Conservation (phyloP, 1,140 invertebrate genomes). For the Orius laevigatus region DNA sequence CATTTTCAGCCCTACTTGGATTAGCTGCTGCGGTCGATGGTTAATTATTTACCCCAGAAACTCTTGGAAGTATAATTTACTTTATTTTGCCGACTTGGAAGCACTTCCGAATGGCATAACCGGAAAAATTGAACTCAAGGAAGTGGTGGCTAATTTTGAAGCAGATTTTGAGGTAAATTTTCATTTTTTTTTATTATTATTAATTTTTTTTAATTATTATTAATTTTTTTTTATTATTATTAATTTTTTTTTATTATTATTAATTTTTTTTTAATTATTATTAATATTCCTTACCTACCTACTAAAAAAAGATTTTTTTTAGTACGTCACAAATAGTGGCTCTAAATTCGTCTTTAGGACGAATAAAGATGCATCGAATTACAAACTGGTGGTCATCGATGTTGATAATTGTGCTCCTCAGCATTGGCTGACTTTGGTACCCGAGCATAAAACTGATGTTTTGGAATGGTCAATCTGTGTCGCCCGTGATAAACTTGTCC, state of each 20-base stretch:
- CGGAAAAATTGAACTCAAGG: conserved; percentile 47
- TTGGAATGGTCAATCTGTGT: conserved; percentile 76
- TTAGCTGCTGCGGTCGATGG: conserved; percentile 86
- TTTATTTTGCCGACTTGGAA: conserved; percentile 65
- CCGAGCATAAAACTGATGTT: conserved; percentile 74
- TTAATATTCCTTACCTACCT: too few species aligned
- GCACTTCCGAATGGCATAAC: conserved; percentile 34
- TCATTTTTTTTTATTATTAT: too few species aligned
- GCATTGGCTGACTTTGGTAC: conserved; percentile 73
- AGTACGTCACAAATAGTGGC: conserved; percentile 86
- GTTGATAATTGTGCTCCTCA: conserved; percentile 57
- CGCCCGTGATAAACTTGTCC: conserved; percentile 66
- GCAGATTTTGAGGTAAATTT: conserved; percentile 85
- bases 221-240: too few species aligned
- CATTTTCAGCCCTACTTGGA: conserved; percentile 58
- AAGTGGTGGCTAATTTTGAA: conserved; percentile 78
- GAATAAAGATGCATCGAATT: conserved; percentile 86
- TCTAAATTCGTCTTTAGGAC: conserved; percentile 74
- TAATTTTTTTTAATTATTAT: too few species aligned
- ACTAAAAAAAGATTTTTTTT: conserved; percentile 25
- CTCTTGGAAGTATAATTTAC: conserved; percentile 74
- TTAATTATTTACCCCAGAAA: conserved; percentile 60
- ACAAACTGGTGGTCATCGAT: conserved; percentile 76
- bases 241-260: too few species aligned
- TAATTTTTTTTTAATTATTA: too few species aligned